phyloP scores from a whole-genome alignment of 2,113 vertebrate species.

The Onychorhynchus coronatus region DNA sequence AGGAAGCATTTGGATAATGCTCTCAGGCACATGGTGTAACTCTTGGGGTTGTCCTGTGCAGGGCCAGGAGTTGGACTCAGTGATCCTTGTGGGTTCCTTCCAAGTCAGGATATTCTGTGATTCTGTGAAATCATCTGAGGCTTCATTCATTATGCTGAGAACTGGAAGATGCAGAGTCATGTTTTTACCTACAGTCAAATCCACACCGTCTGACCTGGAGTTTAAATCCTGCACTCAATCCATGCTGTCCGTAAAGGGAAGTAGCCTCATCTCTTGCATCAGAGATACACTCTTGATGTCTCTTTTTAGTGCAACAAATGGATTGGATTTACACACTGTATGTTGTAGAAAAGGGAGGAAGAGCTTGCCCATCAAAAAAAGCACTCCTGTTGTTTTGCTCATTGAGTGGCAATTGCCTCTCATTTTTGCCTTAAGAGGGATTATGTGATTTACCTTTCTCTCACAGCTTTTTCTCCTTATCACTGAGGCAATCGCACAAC shows the following conservation, averaged over 20 bases:
- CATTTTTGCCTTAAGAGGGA: background rate
- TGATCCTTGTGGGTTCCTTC: background rate
- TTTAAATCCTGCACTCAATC: background rate
- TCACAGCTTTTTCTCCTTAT: background rate
- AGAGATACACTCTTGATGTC: accelerated
- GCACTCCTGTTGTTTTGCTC: background rate
- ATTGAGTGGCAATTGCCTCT: background rate
- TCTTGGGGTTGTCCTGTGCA: background rate
- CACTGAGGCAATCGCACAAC: background rate
- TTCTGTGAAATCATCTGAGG: background rate
- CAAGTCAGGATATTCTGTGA: background rate
- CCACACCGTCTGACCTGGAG: background rate
- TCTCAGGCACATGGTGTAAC: background rate
- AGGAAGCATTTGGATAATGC: accelerated
- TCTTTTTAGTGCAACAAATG: background rate
- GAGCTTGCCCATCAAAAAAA: background rate
- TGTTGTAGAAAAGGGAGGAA: background rate
- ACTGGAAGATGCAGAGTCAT: accelerated
- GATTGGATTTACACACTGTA: background rate
- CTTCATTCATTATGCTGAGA: background rate
- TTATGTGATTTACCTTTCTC: background rate
- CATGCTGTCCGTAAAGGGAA: background rate
- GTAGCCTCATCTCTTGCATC: background rate
- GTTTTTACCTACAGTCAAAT: background rate
- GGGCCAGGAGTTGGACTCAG: background rate